Evolutionary conservation across 2,888 invertebrate genomes (phyloP), one percentile per base, ranked within the genome.

Genomic region (Tuta absoluta): DNA sequence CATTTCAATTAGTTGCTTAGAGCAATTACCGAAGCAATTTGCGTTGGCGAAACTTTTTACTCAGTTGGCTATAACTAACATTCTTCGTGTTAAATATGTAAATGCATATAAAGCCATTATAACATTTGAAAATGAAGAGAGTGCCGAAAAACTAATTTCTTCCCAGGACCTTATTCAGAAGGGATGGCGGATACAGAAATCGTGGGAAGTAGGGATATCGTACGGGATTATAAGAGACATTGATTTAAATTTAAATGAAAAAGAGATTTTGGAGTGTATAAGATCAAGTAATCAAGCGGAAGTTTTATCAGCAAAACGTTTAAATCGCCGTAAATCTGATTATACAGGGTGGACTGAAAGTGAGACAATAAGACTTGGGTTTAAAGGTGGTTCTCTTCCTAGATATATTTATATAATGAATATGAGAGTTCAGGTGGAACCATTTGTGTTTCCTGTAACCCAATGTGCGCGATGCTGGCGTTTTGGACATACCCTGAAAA

Each of bases 381-480:
- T 49, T 17, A 49, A 49, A 17, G 49, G 49, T 14, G 49, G 49
- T n/a, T 1, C 19, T 19, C 49, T 49, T 17, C 49, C 49, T 17
- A n/a, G n/a, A 19, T 49, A 49, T 19, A 49, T 49, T 49, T 49
- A 49, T 19, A 17, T 49, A 17, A n/a, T n/a, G 8, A 49, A 49
- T 17, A n/a, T 49, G 19, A 49, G 49, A 19, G 19, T 49, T 8
- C 17, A 49, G n/a, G 49, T 49, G 49, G 49, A 49, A 17, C n/a
- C n/a, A 49, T 49, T 17, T 19, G n/a, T 49, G n/a, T 49, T 17
- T 19, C 56, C 58, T 4, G 58, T 58, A 4, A 24, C 56, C 23
- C 68, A 69, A 48, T 69, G 67, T 21, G 66, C 69, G 2, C 24
- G 60, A 0, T 69, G 67, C 45, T 70, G 67, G 67, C 53, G 56